A percentile compares a stretch with the other conserved stretches of the same genome.
Conservation (phyloP, 2,797 vertebrate genomes). For the Cossypha niveicapilla region DNA sequence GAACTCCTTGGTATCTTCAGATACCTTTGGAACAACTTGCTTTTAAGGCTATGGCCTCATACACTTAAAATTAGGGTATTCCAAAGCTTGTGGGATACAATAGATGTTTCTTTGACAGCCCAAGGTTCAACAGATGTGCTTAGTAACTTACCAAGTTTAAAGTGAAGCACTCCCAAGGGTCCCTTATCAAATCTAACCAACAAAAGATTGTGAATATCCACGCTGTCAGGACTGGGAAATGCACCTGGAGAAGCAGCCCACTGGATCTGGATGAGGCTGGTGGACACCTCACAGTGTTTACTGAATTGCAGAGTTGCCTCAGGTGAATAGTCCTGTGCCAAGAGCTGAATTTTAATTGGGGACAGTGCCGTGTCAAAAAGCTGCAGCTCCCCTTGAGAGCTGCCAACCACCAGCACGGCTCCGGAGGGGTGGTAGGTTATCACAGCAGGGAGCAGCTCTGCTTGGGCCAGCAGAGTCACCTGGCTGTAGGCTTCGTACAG, state of each 20-base stretch:
- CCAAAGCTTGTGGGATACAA: not conserved
- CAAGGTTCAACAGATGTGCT: not conserved
- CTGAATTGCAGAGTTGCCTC: conserved; percentile 80
- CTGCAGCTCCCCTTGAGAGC: conserved; percentile 87
- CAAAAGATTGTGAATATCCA: conserved; percentile 77
- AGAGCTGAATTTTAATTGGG: conserved; percentile 81
- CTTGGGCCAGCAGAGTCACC: conserved; percentile 77
- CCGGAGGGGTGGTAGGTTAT: conserved; percentile 88
- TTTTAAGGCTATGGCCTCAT: not conserved
- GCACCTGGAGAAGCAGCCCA: conserved; percentile 77
- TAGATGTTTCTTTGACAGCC: not conserved
- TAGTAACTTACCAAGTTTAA: conserved; percentile 84
- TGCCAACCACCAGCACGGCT: conserved; percentile 79
- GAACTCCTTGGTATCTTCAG: not conserved
- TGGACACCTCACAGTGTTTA: conserved; percentile 77
- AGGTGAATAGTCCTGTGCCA: conserved; percentile 82
- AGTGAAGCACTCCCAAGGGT: conserved; percentile 84
- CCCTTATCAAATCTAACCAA: conserved; percentile 85
- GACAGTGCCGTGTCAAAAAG: conserved; percentile 88
- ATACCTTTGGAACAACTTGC: not conserved
- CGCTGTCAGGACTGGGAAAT: conserved; percentile 15
- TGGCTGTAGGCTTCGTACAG: conserved; percentile 82
- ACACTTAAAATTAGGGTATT: not conserved
- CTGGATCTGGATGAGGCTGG: conserved; percentile 81
- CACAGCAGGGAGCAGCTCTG: conserved; percentile 79